phyloP scores from a whole-genome alignment of 2,113 vertebrate species.

The Ptychochromis oligacanthus region DNA sequence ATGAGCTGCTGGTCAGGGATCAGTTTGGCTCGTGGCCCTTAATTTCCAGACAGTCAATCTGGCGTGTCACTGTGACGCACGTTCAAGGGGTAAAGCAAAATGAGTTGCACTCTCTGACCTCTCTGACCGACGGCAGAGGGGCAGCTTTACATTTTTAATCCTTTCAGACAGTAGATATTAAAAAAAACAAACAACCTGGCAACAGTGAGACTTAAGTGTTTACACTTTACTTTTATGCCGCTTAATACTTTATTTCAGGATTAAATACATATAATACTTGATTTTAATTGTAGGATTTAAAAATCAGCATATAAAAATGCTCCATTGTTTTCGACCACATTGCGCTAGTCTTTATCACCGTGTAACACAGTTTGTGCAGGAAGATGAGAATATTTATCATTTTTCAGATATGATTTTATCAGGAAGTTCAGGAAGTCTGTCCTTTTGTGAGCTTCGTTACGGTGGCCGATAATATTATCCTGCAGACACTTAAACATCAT shows the following conservation, averaged over 20 bases:
- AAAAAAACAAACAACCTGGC: background rate
- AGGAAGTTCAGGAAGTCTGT: background rate
- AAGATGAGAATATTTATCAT: background rate
- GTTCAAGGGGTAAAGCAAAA: background rate
- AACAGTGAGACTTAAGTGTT: too few relatives aligned
- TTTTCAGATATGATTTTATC: background rate
- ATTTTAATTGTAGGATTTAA: too few relatives aligned
- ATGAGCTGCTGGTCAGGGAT: too few relatives aligned
- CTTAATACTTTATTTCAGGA: background rate
- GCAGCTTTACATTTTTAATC: background rate
- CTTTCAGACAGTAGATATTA: background rate
- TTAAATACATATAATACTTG: too few relatives aligned
- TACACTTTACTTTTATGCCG: background rate
- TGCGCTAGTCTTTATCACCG: background rate
- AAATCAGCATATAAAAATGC: too few relatives aligned
- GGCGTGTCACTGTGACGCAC: background rate
- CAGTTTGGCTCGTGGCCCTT: too few relatives aligned
- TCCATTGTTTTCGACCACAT: background rate
- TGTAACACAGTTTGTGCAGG: background rate
- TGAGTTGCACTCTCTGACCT: background rate
- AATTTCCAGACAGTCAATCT: background rate
- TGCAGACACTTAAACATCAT: background rate
- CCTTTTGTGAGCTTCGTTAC: background rate
- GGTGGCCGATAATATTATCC: background rate
- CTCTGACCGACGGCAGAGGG: background rate